These are phyloP conservation scores for Ptilorrhoa leucosticta DNA, from an alignment of 2,113 vertebrate genomes.

Conservation along the genomic window DNA sequence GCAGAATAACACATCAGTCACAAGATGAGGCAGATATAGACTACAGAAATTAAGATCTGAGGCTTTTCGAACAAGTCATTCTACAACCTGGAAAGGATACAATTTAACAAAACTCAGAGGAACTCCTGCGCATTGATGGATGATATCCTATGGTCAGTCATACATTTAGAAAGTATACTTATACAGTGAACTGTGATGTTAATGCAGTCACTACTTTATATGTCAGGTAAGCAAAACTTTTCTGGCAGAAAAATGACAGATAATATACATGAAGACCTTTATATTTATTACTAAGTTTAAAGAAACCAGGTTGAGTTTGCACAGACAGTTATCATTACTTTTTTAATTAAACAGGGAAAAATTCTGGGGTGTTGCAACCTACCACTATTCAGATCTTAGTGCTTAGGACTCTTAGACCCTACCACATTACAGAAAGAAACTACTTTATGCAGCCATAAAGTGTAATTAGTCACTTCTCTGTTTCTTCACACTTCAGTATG, in stretches of 20 bases:
- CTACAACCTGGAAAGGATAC: background rate
- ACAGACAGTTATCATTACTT: background rate
- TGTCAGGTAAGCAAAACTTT: background rate
- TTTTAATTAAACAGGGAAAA: background rate
- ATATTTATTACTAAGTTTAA: background rate
- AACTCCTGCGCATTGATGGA: background rate
- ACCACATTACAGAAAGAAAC: background rate
- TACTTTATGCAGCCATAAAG: background rate
- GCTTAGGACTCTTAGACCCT: background rate
- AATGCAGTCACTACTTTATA: background rate
- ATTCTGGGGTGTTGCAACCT: background rate
- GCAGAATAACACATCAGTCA: background rate
- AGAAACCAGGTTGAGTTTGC: background rate
- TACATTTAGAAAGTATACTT: background rate
- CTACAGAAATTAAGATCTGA: background rate
- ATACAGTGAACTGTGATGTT: background rate
- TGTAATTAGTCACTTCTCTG: background rate
- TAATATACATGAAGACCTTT: background rate
- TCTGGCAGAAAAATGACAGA: background rate
- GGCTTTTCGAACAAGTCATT: background rate
- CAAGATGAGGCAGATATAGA: background rate
- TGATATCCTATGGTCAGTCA: background rate
- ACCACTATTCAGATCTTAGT: background rate
- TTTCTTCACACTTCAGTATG: background rate
- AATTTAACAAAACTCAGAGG: background rate